Evolutionary conservation across 2,797 vertebrate species (phyloP).

Genomic region (Pampus argenteus): DNA sequence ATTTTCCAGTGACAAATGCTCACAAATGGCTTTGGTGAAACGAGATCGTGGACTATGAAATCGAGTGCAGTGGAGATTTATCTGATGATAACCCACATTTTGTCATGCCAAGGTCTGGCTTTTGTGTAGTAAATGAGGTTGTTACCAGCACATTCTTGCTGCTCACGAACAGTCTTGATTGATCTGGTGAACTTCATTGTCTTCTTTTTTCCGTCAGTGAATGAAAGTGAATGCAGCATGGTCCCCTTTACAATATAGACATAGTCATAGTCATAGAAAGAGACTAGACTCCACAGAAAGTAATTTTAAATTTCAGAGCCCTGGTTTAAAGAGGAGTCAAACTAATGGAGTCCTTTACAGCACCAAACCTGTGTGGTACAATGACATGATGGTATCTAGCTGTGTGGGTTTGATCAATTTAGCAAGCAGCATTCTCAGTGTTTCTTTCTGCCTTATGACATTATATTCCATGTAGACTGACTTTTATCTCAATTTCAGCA

Average conservation of each 20-base stretch:
- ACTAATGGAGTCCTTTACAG: not conserved
- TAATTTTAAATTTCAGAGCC: slow-evolving; percentile 3
- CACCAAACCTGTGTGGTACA: not conserved
- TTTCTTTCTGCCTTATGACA: slow-evolving; percentile 49
- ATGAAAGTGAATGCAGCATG: not conserved
- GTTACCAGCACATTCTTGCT: not conserved
- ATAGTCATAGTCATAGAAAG: not conserved
- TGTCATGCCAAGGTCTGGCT: not conserved
- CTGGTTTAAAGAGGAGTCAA: slow-evolving; percentile 8
- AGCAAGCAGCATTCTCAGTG: not conserved
- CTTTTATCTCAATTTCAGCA: slow-evolving; percentile 50
- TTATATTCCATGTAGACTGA: slow-evolving; percentile 31
- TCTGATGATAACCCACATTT: not conserved
- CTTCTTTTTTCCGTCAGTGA: not conserved
- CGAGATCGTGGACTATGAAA: not conserved
- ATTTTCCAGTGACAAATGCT: too few species aligned
- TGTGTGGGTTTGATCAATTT: not conserved
- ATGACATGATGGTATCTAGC: not conserved
- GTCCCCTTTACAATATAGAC: too few species aligned
- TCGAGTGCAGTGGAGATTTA: not conserved
- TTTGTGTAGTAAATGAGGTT: not conserved
- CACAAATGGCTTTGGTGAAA: too few species aligned
- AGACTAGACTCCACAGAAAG: not conserved
- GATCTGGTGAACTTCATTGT: not conserved
- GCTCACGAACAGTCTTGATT: not conserved